phyloP scores from a whole-genome alignment of 2,888 invertebrate genomes.

The Ophioninae sp. region DNA sequence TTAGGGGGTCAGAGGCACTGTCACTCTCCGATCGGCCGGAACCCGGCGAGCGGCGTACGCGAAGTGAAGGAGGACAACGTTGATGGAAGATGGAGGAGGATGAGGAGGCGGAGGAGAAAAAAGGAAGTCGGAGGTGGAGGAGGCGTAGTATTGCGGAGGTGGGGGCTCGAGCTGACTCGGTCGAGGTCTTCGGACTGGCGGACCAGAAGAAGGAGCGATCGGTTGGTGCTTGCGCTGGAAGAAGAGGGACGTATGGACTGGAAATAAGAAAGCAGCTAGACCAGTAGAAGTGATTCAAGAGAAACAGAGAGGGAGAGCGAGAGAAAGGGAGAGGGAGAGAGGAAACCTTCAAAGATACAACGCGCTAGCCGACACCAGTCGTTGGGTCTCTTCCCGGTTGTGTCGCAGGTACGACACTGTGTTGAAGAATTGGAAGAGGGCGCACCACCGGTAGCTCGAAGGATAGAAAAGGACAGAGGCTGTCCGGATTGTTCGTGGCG shows the following conservation, averaged over 20 bases:
- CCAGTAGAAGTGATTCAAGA: slow-evolving; percentile 34
- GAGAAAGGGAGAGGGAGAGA: slow-evolving; percentile 36
- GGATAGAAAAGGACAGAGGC: slow-evolving; percentile 43
- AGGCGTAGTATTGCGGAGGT: slow-evolving; percentile 58
- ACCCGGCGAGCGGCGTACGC: slow-evolving; percentile 67
- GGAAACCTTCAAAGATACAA: slow-evolving; percentile 33
- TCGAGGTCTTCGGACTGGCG: slow-evolving; percentile 43
- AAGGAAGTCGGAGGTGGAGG: slow-evolving; percentile 57
- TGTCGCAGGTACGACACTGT: slow-evolving; percentile 47
- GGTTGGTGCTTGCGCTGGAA: slow-evolving; percentile 21
- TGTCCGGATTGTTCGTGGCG: slow-evolving; percentile 13
- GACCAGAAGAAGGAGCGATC: slow-evolving; percentile 48
- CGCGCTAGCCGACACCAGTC: slow-evolving; percentile 47
- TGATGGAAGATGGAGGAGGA: slow-evolving; percentile 55
- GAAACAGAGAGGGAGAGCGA: slow-evolving; percentile 12
- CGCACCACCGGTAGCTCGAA: slow-evolving; percentile 24
- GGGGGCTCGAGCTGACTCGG: slow-evolving; percentile 56
- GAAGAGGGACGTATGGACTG: slow-evolving; percentile 24
- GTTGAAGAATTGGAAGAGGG: slow-evolving; percentile 48
- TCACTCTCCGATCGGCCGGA: slow-evolving; percentile 71
- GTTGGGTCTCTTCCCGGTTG: slow-evolving; percentile 30
- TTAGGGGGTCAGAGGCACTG: slow-evolving; percentile 65
- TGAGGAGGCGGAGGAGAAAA: slow-evolving; percentile 59
- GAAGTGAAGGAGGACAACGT: slow-evolving; percentile 66
- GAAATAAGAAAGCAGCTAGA: slow-evolving; percentile 38